phyloP scores from a whole-genome alignment of 2,113 vertebrate species.

The Leptobrachium leishanense region DNA sequence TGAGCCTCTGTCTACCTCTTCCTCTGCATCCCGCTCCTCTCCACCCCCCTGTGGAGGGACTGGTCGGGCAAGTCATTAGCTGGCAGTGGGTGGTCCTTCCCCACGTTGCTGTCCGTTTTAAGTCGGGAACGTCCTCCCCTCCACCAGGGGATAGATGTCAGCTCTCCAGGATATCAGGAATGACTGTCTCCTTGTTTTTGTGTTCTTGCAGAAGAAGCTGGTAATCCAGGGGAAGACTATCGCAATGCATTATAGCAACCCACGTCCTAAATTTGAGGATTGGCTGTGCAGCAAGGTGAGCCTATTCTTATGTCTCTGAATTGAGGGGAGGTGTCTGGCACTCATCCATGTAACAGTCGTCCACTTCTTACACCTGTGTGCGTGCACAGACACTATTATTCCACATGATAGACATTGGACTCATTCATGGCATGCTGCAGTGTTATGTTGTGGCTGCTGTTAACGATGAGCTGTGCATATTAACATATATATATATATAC shows the following conservation, averaged over 20 bases:
- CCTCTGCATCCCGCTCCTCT: constrained; percentile 75
- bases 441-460: too few relatives aligned
- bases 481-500: too few relatives aligned
- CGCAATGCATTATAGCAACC: constrained; percentile 98
- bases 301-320: too few relatives aligned
- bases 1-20: constrained; percentile 71
- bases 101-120: constrained; percentile 78
- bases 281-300: constrained; percentile 98
- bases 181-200: constrained; percentile 64
- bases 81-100: constrained; percentile 82
- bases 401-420: too few relatives aligned
- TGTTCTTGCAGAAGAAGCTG: constrained; percentile 95
- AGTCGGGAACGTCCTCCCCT: constrained; percentile 86
- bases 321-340: too few relatives aligned
- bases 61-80: constrained; percentile 81
- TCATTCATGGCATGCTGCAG: too few relatives aligned
- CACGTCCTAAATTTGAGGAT: constrained; percentile 96
- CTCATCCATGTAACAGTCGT: too few relatives aligned
- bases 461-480: too few relatives aligned
- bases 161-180: constrained; percentile 57
- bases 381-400: too few relatives aligned
- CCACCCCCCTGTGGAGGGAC: constrained; percentile 78
- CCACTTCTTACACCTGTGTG: too few relatives aligned
- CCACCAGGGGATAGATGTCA: constrained; percentile 82
- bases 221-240: constrained; percentile 93